Evolutionary conservation across 2,888 invertebrate genomes (phyloP), one percentile per base, ranked within the genome.

Genomic region (Apoda limacodes): DNA sequence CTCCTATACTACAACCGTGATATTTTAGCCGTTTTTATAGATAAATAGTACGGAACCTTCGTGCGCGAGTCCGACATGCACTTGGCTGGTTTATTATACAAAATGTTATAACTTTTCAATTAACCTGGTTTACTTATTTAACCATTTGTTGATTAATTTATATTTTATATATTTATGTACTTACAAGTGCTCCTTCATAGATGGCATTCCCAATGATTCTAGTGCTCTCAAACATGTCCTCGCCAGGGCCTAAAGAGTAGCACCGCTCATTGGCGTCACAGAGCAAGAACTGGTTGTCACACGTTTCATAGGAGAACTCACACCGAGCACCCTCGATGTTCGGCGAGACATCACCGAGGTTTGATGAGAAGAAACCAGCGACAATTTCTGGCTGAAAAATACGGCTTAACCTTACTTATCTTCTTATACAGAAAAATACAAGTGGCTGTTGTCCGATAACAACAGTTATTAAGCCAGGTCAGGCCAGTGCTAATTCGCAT

Each of bases 341-440:
- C 0, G 94, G 94, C 0, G 92, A 91, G 1, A 90, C 89, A 52
- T 94, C 94, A 0, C 94, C 94, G 14, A 90, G 82, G 62, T 90
- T 93, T 0, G 87, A 83, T 0, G 92, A 85, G 17, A 91, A 92
- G 70, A 94, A 94, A 0, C 91, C 91, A 0, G 89, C 88, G 1
- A 94, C 89, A 46, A 93, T 87, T 2, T 71, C 58, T 2, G 89
- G 88, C 91, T 92, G 56, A 17, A 62, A 42, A 34, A 12, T n/a
- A 84, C 6, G 3, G n/a, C n/a, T n/a, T n/a, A n/a, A n/a, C n/a
- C n/a, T n/a, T n/a, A n/a, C n/a, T n/a, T n/a, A n/a, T n/a, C n/a
- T n/a, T n/a, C n/a, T n/a, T n/a, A n/a, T n/a, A n/a, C n/a, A n/a
- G n/a, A n/a, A n/a, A n/a, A n/a, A n/a, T n/a, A n/a, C n/a, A n/a